Evolutionary conservation across 2,797 vertebrate species (phyloP), one percentile per base, ranked within the genome.

Genomic region (Platyrinchus mystaceus): DNA sequence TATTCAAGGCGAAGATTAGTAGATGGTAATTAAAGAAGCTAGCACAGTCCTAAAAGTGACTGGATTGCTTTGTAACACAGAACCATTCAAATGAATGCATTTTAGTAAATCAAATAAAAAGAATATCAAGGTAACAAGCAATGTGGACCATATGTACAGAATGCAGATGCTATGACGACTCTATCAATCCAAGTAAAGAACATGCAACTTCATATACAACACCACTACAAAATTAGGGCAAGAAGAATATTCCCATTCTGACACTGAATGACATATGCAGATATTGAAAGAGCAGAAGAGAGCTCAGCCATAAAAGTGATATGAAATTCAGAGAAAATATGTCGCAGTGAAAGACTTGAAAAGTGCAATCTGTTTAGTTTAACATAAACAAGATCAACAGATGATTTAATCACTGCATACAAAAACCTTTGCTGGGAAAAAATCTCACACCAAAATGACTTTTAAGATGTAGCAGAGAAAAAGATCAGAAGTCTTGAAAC

Each of bases 281-380:
- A 83, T 74, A 92, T 7, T 77, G 68, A 67, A 85, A 74, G 23
- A 89, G 30, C 7, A 69, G 27, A 73, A 53, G 28, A 94, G n/a
- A 93, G 59, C 60, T 87, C 63, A 87, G 56, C 6, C 58, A 36
- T 43, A 76, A 44, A 73, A 91, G 49, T 43, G 34, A 67, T 53
- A 91, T 1, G 59, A 82, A 94, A 93, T 79, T 81, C 67, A 70
- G 34, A 76, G 77, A 90, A 94, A 95, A 94, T 83, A 93, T 46
- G 55, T 79, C 90, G 52, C 49, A 91, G 67, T 44, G 44, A 70
- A 86, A 93, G 83, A 67, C 90, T 78, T 93, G 80, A 96, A 94
- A 95, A 95, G 93, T 70, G 64, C 93, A 95, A 95, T 95, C 88
- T 95, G 90, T 95, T 96, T 73, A 68, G 73, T 84, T 94, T 93